A percentile compares a stretch with the other conserved stretches of the same genome.
Evolutionary conservation across 53 echinoderm and acorn worm species (phyloP).

Genomic region (Holothuria scabra): DNA sequence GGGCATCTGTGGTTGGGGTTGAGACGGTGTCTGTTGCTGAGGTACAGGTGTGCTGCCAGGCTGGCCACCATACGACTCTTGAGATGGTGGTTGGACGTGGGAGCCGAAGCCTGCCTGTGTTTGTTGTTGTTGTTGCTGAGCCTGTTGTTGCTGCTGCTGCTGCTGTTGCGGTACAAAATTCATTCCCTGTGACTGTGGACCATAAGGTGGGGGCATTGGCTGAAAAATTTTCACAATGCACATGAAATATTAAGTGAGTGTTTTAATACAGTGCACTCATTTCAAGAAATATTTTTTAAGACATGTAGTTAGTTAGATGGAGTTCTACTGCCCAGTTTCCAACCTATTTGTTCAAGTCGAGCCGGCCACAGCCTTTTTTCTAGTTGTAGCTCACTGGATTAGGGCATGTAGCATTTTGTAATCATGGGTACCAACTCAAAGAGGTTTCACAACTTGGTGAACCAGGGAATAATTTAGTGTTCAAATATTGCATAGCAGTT

Average conservation of each 20-base stretch:
- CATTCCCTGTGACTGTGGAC: constrained; percentile 57
- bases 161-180: constrained; percentile 29
- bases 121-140: constrained; percentile 23
- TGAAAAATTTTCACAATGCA: constrained; percentile 8
- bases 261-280: too few relatives aligned
- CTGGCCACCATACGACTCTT: constrained; percentile 14
- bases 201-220: constrained; percentile 57
- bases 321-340: too few relatives aligned
- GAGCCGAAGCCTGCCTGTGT: constrained; percentile 37
- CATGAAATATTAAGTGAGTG: background rate
- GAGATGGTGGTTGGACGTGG: constrained; percentile 33
- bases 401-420: too few relatives aligned
- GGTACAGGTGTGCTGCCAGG: constrained; percentile 27
- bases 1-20: constrained; percentile 7
- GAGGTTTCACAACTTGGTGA: too few relatives aligned
- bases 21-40: constrained; percentile 43
- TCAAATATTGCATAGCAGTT: too few relatives aligned
- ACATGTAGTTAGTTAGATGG: too few relatives aligned
- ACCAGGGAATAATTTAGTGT: too few relatives aligned
- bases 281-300: too few relatives aligned
- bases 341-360: too few relatives aligned
- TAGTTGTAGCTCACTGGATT: too few relatives aligned
- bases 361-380: too few relatives aligned
- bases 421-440: too few relatives aligned
- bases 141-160: constrained; percentile 40